phyloP scores from a whole-genome alignment of 2,797 vertebrate species.

The Chelon labrosus region DNA sequence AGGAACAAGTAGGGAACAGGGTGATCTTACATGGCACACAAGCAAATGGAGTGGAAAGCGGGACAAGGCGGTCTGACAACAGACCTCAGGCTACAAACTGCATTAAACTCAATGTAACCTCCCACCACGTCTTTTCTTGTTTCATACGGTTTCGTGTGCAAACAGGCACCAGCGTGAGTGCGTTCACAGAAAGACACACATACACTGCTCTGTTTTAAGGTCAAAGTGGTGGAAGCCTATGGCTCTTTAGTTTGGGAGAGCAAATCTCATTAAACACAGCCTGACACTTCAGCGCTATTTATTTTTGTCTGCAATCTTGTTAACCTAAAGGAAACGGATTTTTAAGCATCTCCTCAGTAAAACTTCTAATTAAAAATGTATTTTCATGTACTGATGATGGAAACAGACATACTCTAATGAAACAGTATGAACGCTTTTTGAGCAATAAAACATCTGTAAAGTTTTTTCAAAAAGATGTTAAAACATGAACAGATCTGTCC shows the following conservation, averaged over 20 bases:
- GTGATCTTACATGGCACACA: slow-evolving; percentile 58
- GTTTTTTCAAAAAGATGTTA: neutral
- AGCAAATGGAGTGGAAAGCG: slow-evolving; percentile 54
- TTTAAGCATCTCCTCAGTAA: neutral
- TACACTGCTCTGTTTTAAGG: slow-evolving; percentile 47
- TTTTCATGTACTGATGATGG: slow-evolving; percentile 5
- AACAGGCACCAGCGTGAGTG: neutral
- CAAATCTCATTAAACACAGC: slow-evolving; percentile 12
- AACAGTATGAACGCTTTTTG: neutral
- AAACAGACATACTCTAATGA: neutral
- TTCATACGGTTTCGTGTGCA: slow-evolving; percentile 1
- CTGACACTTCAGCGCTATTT: slow-evolving; percentile 15
- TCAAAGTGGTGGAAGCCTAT: slow-evolving; percentile 29
- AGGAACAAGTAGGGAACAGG: slow-evolving; percentile 53
- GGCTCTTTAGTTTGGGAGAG: slow-evolving; percentile 19
- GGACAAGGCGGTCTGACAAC: slow-evolving; percentile 49
- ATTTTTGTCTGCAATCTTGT: slow-evolving; percentile 9
- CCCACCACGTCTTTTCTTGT: slow-evolving; percentile 35
- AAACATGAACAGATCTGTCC: neutral
- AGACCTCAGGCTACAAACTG: slow-evolving; percentile 67
- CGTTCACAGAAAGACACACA: slow-evolving; percentile 4
- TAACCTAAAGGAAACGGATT: neutral
- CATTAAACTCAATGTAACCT: slow-evolving; percentile 60
- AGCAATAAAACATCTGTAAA: neutral
- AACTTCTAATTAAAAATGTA: slow-evolving; percentile 8